Percentiles rank a stretch among this genome's conserved stretches.
These are phyloP conservation scores for Hypotaenidia okinawae DNA, from an alignment of 2,797 vertebrate genomes.

Conservation along the genomic window DNA sequence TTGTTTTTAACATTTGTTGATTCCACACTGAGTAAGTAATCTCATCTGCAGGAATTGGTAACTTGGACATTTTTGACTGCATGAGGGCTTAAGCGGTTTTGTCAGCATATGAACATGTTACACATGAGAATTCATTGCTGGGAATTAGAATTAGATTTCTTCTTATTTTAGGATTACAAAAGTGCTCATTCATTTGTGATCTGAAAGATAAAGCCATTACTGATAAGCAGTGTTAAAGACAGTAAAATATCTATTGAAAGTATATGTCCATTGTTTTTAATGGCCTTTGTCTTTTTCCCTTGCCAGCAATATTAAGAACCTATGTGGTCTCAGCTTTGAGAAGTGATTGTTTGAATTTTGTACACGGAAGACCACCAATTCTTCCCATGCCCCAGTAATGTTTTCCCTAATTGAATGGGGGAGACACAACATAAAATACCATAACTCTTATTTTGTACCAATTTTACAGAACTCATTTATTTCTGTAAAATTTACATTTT, in stretches of 20 bases:
- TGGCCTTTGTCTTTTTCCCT: neutral
- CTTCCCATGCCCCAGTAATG: neutral
- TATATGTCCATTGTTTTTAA: neutral
- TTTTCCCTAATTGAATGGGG: neutral
- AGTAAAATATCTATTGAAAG: neutral
- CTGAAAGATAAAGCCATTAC: neutral
- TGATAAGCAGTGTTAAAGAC: neutral
- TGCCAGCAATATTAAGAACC: neutral
- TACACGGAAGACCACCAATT: neutral
- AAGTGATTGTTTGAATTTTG: neutral
- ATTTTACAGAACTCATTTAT: neutral
- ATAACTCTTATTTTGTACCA: neutral
- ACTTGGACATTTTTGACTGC: neutral
- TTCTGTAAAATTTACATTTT: neutral
- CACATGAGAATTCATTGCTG: neutral
- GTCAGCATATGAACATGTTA: neutral
- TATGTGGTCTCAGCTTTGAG: neutral
- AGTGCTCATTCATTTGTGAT: neutral
- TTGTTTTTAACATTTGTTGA: neutral
- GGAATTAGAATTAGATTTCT: neutral
- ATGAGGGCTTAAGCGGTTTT: neutral
- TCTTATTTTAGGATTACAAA: neutral
- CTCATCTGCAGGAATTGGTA: neutral
- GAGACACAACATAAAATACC: neutral
- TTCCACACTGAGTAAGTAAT: neutral